Evolutionary conservation across 2,888 invertebrate genomes (phyloP), one percentile per base, ranked within the genome.

Genomic region (Pollenia angustigena): DNA sequence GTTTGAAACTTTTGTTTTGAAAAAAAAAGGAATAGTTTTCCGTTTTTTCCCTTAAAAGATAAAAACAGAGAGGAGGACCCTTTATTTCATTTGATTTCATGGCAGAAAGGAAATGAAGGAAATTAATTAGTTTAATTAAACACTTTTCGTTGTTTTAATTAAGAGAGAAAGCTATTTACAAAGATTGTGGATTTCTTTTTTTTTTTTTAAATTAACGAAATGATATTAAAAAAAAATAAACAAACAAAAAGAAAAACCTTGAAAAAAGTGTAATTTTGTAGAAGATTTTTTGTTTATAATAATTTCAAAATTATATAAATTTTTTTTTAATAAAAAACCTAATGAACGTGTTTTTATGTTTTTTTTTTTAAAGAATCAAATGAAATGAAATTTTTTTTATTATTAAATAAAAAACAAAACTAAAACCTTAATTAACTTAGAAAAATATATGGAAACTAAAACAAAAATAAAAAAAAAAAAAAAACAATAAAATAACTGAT

Each of bases 81-180:
- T 81, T 56, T 54, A 40, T 64, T 72, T 46, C 14, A 54, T 56
- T 62, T 48, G 68, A 74, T 83, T 76, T 52, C 69, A 14, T 32
- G 18, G 12, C 32, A 74, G 40, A 58, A 66, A 60, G 78, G 32
- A 52, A 81, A 87, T 75, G 16, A 48, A 60, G 50, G 79, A 71
- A 72, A 82, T 64, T 40, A 72, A 74, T 18, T 52, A 48, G 64
- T 52, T 74, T 74, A 78, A 72, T 83, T 80, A 68, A 87, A 87
- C 66, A 54, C 81, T 81, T 74, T 80, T 81, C 68, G 78, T 84
- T 54, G 58, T 66, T 75, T 71, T 84, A 52, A 42, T 52, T 62
- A 74, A 74, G 52, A 83, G 66, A 88, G 78, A 88, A 87, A 84
- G 81, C 87, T 87, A 87, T 87, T 87, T 87, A 87, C 87, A 87